These are phyloP conservation scores for Pyrrhia umbra DNA, from an alignment of 2,888 invertebrate species.

Conservation along the genomic window DNA sequence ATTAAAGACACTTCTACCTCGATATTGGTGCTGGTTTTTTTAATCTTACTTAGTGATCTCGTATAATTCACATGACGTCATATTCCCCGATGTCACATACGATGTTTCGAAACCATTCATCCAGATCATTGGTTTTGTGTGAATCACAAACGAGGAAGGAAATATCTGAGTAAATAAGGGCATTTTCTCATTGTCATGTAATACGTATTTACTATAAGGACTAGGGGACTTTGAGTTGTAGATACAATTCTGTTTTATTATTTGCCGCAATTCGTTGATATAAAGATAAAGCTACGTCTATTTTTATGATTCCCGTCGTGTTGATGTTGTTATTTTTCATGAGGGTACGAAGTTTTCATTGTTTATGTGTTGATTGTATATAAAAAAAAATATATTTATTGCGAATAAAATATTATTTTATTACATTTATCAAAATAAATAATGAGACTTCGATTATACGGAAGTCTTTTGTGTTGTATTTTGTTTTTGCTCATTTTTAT, in stretches of 20 bases:
- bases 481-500: too few relatives aligned
- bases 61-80: slow-evolving; percentile 54
- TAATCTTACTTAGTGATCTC: slow-evolving; percentile 69
- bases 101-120: slow-evolving; percentile 58
- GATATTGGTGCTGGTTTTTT: slow-evolving; percentile 56
- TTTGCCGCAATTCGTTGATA: slow-evolving; percentile 32
- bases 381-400: neutral
- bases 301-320: slow-evolving; percentile 25
- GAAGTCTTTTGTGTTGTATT: neutral
- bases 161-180: slow-evolving; percentile 44
- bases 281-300: slow-evolving; percentile 26
- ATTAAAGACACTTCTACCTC: slow-evolving; percentile 53
- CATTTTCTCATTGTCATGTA: slow-evolving; percentile 32
- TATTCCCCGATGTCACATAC: slow-evolving; percentile 46
- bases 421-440: slow-evolving; percentile 10
- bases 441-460: slow-evolving; percentile 4
- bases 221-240: slow-evolving; percentile 10
- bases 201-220: slow-evolving; percentile 41
- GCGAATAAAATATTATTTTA: neutral
- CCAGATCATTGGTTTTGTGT: slow-evolving; percentile 59
- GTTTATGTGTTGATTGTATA: neutral
- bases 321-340: slow-evolving; percentile 24
- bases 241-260: slow-evolving; percentile 49
- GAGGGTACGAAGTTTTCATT: neutral
- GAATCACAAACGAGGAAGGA: slow-evolving; percentile 41